These are phyloP conservation scores for Andrena dorsata DNA, from an alignment of 2,888 invertebrate genomes.

Conservation along the genomic window DNA sequence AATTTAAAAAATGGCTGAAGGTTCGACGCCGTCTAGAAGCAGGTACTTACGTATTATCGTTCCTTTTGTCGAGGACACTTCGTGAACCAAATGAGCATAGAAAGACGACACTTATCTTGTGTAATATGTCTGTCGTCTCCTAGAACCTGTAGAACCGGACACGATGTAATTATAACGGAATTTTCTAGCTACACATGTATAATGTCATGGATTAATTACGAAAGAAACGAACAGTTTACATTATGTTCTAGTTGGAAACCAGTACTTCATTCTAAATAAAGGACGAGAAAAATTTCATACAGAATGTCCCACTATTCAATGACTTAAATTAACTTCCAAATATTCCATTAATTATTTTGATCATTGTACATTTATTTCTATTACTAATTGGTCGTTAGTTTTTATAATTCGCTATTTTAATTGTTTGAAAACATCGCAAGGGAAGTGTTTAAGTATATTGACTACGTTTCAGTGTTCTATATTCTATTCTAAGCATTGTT, in stretches of 20 bases:
- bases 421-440: too few relatives aligned
- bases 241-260: not conserved
- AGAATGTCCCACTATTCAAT: too few relatives aligned
- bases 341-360: too few relatives aligned
- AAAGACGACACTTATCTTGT: conserved; percentile 1
- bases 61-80: not conserved
- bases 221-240: not conserved
- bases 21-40: not conserved
- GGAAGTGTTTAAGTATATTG: too few relatives aligned
- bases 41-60: not conserved
- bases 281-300: too few relatives aligned
- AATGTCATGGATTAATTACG: conserved; percentile 1
- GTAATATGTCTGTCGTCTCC: conserved; percentile 1
- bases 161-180: conserved; percentile 9
- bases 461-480: too few relatives aligned
- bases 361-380: too few relatives aligned
- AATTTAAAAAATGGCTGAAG: not conserved
- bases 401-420: too few relatives aligned
- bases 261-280: not conserved
- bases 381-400: too few relatives aligned
- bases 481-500: too few relatives aligned
- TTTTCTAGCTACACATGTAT: not conserved
- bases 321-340: too few relatives aligned
- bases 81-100: not conserved
- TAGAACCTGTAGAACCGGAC: not conserved